These are phyloP conservation scores for Macroramphosus scolopax DNA, from an alignment of 2,797 vertebrate species.

Conservation along the genomic window DNA sequence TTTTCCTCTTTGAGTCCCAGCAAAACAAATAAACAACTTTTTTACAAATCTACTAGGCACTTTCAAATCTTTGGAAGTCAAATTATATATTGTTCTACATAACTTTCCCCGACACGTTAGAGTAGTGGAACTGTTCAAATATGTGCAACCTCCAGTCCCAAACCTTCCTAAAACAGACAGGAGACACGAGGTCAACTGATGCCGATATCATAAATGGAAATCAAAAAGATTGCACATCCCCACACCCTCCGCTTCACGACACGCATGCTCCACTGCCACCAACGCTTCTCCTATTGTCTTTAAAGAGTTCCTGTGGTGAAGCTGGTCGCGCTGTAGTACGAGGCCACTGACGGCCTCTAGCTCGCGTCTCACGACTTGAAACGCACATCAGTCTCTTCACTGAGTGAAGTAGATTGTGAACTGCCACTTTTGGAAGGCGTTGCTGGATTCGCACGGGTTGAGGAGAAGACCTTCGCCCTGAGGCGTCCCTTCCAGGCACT, in stretches of 20 bases:
- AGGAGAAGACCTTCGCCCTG: slow-evolving; percentile 60
- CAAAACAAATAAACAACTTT: not conserved
- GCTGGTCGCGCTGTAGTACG: too few relatives aligned
- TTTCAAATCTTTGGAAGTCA: slow-evolving; percentile 30
- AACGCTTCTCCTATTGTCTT: too few relatives aligned
- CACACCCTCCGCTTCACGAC: slow-evolving; percentile 40
- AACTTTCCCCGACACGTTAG: too few relatives aligned
- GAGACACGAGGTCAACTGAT: slow-evolving; percentile 1
- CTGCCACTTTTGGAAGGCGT: slow-evolving; percentile 87
- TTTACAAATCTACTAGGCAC: not conserved
- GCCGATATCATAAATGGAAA: slow-evolving; percentile 12
- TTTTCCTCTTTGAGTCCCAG: slow-evolving; percentile 18
- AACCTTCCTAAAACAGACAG: not conserved
- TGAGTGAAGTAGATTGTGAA: slow-evolving; percentile 83
- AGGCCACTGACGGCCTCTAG: slow-evolving; percentile 1
- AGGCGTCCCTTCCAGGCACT: slow-evolving; percentile 82
- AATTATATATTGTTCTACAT: slow-evolving; percentile 13
- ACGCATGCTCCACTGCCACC: too few relatives aligned
- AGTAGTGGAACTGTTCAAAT: not conserved
- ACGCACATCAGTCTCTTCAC: slow-evolving; percentile 5
- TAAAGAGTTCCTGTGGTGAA: too few relatives aligned
- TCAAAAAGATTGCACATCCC: slow-evolving; percentile 47
- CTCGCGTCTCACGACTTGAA: slow-evolving; percentile 4
- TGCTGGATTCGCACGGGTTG: slow-evolving; percentile 76
- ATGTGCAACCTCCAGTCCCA: not conserved